Base-by-base conservation (phyloP, 1,140 invertebrate genomes). In the Acromyrmex echinatior region DNA sequence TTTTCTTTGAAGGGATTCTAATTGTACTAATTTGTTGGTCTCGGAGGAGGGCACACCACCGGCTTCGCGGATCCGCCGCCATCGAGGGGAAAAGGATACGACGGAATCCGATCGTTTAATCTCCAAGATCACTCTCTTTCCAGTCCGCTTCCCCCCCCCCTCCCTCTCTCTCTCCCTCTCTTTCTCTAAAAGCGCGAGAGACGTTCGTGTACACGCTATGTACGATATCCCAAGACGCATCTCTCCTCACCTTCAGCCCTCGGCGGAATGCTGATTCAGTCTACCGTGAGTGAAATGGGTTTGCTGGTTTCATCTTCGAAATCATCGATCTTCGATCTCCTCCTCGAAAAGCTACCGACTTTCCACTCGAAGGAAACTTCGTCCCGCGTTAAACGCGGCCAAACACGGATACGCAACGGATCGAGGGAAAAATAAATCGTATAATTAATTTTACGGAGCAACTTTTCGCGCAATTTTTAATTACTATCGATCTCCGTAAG, bases 21-120 rank as follows among this genome's bases (percentile, higher is more conserved):
- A 95, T 95, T 95, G 95, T 94, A 95, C 94, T 95, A 95, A 95
- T 95, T 95, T 95, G 95, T 95, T 95, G 95, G 93, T 93, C 93
- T 92, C 92, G 92, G 66, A 25, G 66, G 35, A 85, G 74, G 87
- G 86, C 81, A 53, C 86, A 86, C 78, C 84, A 78, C 66, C 70
- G 86, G 85, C 86, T 88, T 88, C 90, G 86, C 89, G 87, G 68
- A 86, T 70, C 79, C 87, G 78, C 66, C 70, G 84, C 28, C 63
- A 18, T 16, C 62, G 77, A 89, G 80, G 74, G 87, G 85, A 88
- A 76, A 86, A 85, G 77, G 87, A 82, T 62, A 80, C 49, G 51
- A 85, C 76, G 92, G 93, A 93, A 95, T 95, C 94, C 94, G 93
- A 95, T 94, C 95, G 95, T 95, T 95, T 95, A 95, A 95, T 95